Evolutionary conservation across 2,113 vertebrate species (phyloP).

Genomic region (Eulacestoma nigropectus): DNA sequence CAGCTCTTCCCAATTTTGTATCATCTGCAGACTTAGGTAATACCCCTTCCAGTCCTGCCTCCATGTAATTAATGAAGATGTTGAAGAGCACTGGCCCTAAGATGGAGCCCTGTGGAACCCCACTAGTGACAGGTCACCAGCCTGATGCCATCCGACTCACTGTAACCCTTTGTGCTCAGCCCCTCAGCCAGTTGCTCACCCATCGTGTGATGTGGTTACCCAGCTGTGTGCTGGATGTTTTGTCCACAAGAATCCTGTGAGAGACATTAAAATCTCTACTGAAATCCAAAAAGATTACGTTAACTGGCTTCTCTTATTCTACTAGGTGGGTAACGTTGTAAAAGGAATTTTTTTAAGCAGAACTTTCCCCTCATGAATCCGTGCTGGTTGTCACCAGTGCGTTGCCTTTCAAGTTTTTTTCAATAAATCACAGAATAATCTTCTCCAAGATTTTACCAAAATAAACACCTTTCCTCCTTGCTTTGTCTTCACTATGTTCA

Average conservation of each 20-base stretch:
- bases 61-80: not conserved
- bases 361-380: not conserved
- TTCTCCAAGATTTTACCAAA: not conserved
- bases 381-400: not conserved
- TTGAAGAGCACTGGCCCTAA: too few relatives aligned
- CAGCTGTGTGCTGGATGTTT: not conserved
- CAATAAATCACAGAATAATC: not conserved
- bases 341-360: not conserved
- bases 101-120: not conserved
- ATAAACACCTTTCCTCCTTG: not conserved
- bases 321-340: not conserved
- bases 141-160: not conserved
- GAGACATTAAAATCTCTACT: not conserved
- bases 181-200: not conserved
- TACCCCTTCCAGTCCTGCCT: accelerated
- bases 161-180: not conserved
- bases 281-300: not conserved
- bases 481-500: not conserved
- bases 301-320: not conserved
- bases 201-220: accelerated
- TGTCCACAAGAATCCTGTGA: not conserved
- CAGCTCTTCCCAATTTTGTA: not conserved
- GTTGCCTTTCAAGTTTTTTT: not conserved
- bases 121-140: too few relatives aligned
- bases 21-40: too few relatives aligned